Evolutionary conservation across 1,140 invertebrate species (phyloP), one percentile per base, ranked within the genome.

Genomic region (Episyrphus balteatus): DNA sequence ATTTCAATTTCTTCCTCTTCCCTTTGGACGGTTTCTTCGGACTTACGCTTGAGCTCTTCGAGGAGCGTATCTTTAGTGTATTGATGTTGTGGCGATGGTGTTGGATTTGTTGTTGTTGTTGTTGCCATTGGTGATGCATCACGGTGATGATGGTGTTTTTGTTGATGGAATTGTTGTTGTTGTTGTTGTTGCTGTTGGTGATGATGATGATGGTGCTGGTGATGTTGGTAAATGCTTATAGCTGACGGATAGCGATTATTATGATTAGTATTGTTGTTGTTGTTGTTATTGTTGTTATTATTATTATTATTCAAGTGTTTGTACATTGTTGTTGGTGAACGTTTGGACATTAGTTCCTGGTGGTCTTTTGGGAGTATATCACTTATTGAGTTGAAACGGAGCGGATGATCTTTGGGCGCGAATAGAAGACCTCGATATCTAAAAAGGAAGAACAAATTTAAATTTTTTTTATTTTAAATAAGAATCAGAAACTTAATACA

Each of bases 361-460:
- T 47, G 45, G 53, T 52, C 53, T 44, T 55, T 55, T 36, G 48
- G 42, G 30, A 67, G 56, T 53, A 67, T 52, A 42, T 67, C 64
- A 51, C 56, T 61, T 14, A 67, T 44, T 6, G 62, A 59, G 49
- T 55, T 62, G 44, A 56, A 63, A 46, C 61, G 64, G 50, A 64
- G 64, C 42, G 60, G 47, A 26, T 61, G 63, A 44, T 68, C 65
- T 58, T 68, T 68, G 0, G 64, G 62, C 11, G 59, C 55, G 11
- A 53, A 43, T 42, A 67, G 26, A 33, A 68, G 48, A 5, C 58
- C 59, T 7, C 62, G 64, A 14, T 59, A 61, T 44, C 65, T 68
- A 48, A 19, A 36, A 15, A 18, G 6, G 2, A 31, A 18, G 3
- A 26, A 44, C 15, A 9, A 21, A 49, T 36, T 39, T 43, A 37